A percentile compares a stretch with the other conserved stretches of the same genome.
Evolutionary conservation across 1,140 invertebrate species (phyloP).

Genomic region (Anthonomus grandis): DNA sequence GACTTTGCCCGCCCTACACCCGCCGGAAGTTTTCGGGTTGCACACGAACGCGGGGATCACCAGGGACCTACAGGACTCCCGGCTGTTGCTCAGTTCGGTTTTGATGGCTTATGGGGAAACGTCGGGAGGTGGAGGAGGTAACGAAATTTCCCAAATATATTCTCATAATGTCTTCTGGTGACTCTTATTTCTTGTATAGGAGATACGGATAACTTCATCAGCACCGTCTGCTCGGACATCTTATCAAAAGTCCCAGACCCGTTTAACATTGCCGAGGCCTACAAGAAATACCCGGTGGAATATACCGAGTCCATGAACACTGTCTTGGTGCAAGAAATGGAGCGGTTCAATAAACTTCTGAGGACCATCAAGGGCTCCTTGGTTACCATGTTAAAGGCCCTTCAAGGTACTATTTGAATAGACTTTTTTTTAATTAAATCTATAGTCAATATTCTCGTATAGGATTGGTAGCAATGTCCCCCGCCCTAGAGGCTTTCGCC

Average conservation of each 20-base stretch:
- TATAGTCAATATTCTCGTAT: background rate
- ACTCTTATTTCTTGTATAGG: too few species aligned
- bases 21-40: slow-evolving; percentile 83
- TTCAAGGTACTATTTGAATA: slow-evolving; percentile 62
- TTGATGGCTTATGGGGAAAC: slow-evolving; percentile 63
- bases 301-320: slow-evolving; percentile 94
- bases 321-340: slow-evolving; percentile 89
- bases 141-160: too few species aligned
- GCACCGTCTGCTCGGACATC: slow-evolving; percentile 67
- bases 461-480: slow-evolving; percentile 76
- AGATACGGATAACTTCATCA: slow-evolving; percentile 53
- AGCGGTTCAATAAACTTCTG: slow-evolving; percentile 77
- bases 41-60: slow-evolving; percentile 89
- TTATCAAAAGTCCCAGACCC: slow-evolving; percentile 65
- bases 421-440: background rate
- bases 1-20: slow-evolving; percentile 59
- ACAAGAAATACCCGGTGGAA: slow-evolving; percentile 71
- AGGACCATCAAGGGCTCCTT: slow-evolving; percentile 63
- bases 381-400: slow-evolving; percentile 71
- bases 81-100: slow-evolving; percentile 55
- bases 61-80: slow-evolving; percentile 70
- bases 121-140: slow-evolving; percentile 49
- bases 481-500: slow-evolving; percentile 70
- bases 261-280: slow-evolving; percentile 71
- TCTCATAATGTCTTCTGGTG: too few species aligned